A percentile compares a stretch with the other conserved stretches of the same genome.
phyloP scores from a whole-genome alignment of 2,113 vertebrate genomes.

The Heliornis fulica region DNA sequence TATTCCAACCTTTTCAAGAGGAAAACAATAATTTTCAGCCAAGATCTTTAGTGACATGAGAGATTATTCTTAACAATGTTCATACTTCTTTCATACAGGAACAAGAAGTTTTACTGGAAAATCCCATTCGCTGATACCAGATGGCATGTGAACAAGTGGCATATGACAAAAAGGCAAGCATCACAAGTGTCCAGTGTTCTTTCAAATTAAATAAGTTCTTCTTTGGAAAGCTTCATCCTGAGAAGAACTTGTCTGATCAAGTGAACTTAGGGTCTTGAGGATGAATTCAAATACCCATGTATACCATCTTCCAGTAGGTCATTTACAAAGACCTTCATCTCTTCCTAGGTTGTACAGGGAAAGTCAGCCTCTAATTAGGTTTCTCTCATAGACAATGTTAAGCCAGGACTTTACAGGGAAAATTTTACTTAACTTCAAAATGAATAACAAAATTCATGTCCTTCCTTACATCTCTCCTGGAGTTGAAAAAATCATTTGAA shows the following conservation, averaged over 20 bases:
- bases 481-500: neutral
- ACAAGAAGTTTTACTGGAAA: neutral
- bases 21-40: neutral
- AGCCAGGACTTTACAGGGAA: neutral
- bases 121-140: neutral
- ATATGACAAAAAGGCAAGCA: neutral
- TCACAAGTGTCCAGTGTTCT: neutral
- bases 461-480: neutral
- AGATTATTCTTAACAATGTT: neutral
- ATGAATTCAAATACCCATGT: neutral
- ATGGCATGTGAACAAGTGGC: rapidly evolving
- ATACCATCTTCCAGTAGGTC: neutral
- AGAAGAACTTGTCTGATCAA: neutral
- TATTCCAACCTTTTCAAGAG: neutral
- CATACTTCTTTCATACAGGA: neutral
- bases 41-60: neutral
- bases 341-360: neutral
- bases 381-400: neutral
- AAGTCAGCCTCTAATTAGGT: neutral
- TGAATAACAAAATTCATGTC: neutral
- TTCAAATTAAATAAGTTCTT: neutral
- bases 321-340: neutral
- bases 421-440: neutral
- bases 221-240: neutral
- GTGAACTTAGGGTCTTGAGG: neutral